phyloP scores from a whole-genome alignment of 2,797 vertebrate species.

The Smutsia gigantea region DNA sequence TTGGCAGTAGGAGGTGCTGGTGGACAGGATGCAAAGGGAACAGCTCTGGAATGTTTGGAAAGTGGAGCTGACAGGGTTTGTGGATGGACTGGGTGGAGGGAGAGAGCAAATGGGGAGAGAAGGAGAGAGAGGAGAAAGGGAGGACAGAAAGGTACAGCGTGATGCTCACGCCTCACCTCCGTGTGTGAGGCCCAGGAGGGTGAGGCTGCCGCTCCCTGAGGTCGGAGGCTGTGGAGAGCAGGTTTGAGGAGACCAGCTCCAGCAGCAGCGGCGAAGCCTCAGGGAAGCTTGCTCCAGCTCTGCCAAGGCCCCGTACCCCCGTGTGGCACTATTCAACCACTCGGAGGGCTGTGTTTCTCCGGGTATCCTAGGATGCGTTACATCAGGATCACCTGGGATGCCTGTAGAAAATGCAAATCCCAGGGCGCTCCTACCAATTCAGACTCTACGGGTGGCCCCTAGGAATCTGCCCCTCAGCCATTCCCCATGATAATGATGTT shows the following conservation, averaged over 20 bases:
- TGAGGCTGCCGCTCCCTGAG: background rate
- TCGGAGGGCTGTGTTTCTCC: background rate
- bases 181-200: fast-evolving
- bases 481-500: background rate
- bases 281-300: background rate
- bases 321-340: background rate
- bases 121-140: background rate
- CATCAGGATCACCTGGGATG: background rate
- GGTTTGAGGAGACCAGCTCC: background rate
- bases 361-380: background rate
- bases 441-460: too few species aligned
- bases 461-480: background rate
- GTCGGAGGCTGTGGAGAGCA: background rate
- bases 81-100: background rate
- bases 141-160: background rate
- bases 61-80: background rate
- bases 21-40: background rate
- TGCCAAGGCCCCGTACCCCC: background rate
- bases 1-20: background rate
- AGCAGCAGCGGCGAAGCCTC: background rate
- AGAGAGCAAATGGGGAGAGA: too few species aligned
- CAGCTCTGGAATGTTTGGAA: background rate
- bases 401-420: background rate
- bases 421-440: background rate
- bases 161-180: background rate